Percentiles rank a stretch among this genome's conserved stretches.
These are phyloP conservation scores for Diaphora mendica DNA, from an alignment of 2,888 invertebrate genomes.

Conservation along the genomic window DNA sequence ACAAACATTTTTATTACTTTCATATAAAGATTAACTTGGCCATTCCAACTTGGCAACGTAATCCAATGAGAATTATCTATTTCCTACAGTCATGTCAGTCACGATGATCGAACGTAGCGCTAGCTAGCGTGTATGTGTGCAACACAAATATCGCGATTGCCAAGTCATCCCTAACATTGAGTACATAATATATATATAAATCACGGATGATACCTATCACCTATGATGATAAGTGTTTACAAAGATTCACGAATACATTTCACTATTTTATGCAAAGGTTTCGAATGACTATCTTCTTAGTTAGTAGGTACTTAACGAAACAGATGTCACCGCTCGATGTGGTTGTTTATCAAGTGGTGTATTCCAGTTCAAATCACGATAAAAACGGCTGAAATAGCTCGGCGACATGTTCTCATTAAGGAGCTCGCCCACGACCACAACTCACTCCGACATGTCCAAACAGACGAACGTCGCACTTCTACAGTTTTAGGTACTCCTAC, in stretches of 20 bases:
- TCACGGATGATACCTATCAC: neutral
- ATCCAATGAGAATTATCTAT: neutral
- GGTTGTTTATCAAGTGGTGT: constrained; percentile 10
- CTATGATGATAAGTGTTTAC: neutral
- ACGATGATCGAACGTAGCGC: neutral
- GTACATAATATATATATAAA: neutral
- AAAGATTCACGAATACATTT: neutral
- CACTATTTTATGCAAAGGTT: neutral
- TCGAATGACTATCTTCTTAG: too few species aligned
- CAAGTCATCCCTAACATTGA: neutral
- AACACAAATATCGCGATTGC: neutral
- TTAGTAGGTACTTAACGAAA: neutral
- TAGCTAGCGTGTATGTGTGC: neutral
- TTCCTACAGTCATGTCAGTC: neutral
- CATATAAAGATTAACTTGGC: neutral
- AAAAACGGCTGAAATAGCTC: constrained; percentile 11
- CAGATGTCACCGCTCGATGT: constrained; percentile 20
- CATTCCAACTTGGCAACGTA: neutral
- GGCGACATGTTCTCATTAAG: constrained; percentile 13
- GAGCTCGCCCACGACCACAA: constrained; percentile 1
- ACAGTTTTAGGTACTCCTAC: neutral
- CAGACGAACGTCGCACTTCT: constrained; percentile 1
- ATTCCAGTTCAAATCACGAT: constrained; percentile 8
- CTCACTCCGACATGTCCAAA: constrained; percentile 7
- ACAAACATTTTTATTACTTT: neutral